Percentiles rank a stretch among this genome's conserved stretches.
Evolutionary conservation across 2,797 vertebrate species (phyloP).

Genomic region (Platyrinchus mystaceus): DNA sequence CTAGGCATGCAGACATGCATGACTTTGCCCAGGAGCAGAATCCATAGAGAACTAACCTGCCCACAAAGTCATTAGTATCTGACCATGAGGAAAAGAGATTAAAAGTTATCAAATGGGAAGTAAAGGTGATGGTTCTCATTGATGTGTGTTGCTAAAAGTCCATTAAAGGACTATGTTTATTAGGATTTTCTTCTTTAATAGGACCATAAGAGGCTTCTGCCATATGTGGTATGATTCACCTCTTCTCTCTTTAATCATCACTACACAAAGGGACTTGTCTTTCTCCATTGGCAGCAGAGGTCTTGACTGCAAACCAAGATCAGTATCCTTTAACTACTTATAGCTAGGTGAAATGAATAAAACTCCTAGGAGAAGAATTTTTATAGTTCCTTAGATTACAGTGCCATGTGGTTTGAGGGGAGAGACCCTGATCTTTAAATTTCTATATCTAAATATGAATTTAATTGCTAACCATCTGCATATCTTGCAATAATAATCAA

Average conservation of each 20-base stretch:
- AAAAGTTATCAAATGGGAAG: not conserved
- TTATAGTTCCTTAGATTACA: not conserved
- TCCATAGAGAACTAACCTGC: not conserved
- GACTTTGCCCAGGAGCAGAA: not conserved
- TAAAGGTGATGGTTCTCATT: not conserved
- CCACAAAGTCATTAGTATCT: not conserved
- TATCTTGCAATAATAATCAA: not conserved
- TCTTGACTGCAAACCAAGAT: not conserved
- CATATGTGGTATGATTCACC: fast-evolving
- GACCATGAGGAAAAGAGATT: not conserved
- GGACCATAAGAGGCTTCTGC: not conserved
- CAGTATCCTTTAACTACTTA: not conserved
- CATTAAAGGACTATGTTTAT: not conserved
- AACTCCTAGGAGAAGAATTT: not conserved
- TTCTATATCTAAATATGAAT: not conserved
- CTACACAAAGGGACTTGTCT: not conserved
- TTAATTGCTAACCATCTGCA: not conserved
- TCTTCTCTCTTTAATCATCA: not conserved
- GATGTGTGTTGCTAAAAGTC: not conserved
- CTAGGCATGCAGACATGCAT: not conserved
- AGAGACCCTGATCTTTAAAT: not conserved
- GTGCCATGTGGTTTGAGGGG: not conserved
- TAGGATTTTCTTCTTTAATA: not conserved
- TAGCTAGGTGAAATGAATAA: not conserved
- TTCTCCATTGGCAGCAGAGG: not conserved